phyloP scores from a whole-genome alignment of 2,888 invertebrate genomes.

The Drosophila incognita region DNA sequence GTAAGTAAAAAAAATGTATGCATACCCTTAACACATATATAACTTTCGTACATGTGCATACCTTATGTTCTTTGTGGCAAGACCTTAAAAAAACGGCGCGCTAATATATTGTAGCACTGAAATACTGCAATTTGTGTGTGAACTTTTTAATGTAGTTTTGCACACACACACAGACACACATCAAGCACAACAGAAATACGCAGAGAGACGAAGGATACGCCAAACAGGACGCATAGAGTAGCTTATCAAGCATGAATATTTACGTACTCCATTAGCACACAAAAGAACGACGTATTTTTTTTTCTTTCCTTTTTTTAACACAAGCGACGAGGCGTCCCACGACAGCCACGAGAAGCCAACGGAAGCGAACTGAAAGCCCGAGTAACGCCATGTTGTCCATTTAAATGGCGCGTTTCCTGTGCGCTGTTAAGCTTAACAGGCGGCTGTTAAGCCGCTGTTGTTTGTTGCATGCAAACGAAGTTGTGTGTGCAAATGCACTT shows the following conservation, averaged over 20 bases:
- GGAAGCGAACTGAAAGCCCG: conserved; percentile 37
- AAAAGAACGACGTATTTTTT: conserved; percentile 14
- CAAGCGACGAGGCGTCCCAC: conserved; percentile 6
- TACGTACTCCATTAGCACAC: conserved; percentile 55
- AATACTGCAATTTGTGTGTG: conserved; percentile 77
- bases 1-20: conserved; percentile 51
- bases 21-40: conserved; percentile 27
- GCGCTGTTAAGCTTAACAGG: conserved; percentile 45
- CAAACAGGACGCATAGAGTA: conserved; percentile 48
- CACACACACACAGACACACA: conserved; percentile 24
- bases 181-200: conserved; percentile 11
- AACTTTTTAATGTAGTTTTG: conserved; percentile 73
- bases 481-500: conserved; percentile 14
- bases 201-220: conserved; percentile 23
- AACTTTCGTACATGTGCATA: conserved; percentile 42
- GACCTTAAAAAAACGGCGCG: conserved; percentile 53
- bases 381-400: conserved; percentile 20
- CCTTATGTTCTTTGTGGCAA: conserved; percentile 47
- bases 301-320: background rate
- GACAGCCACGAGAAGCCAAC: conserved; percentile 29
- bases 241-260: conserved; percentile 72
- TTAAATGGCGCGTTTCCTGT: conserved; percentile 26
- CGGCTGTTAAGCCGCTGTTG: conserved; percentile 33
- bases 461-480: background rate
- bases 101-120: conserved; percentile 67